Evolutionary conservation across 1,140 invertebrate species (phyloP), one percentile per base, ranked within the genome.

Genomic region (Varroa destructor): DNA sequence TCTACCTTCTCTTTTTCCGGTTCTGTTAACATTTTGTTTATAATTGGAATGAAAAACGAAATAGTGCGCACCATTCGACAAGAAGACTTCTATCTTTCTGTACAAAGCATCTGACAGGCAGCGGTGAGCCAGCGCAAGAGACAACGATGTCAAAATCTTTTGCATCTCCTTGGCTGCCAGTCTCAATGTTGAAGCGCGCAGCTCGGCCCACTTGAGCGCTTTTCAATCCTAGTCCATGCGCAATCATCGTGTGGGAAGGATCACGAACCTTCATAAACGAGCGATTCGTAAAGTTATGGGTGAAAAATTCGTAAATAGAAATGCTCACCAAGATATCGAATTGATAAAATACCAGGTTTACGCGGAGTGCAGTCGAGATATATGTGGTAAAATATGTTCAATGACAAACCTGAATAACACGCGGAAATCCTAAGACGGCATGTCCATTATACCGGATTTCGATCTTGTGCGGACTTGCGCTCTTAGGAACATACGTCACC

Each of bases 61-160:
- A 36, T 58, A 0, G 2, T 43, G 14, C 25, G 25, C 40, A 67
- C 77, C 90, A 96, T 80, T 97, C 92, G 0, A 91, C 92, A 76
- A 94, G 84, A 56, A 96, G 81, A 78, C 91, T 88, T 12, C 91
- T 92, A 76, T 94, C 92, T 79, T 94, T 91, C 74, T 94, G 94
- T 79, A 95, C 91, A 79, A 95, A 96, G 80, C 93, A 97, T 71
- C 89, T 82, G 1, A 97, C 92, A 0, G 93, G 91, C 40, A 99
- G 84, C 0, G 92, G 91, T 40, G 74, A 74, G 4, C 92, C 89
- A 54, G 40, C 61, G 2, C 12, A 43, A 12, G 61, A 82, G 0
- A 93, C 87, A 0, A 93, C 87, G 0, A 93, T 90, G 78, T 94
- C 91, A 77, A 95, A 93, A 77, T 93, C 89, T 73, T 90, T 84